A percentile compares a stretch with the other conserved stretches of the same genome.
These are phyloP conservation scores for Dasyurus viverrinus DNA, from an alignment of 2,113 vertebrate genomes.

Conservation along the genomic window DNA sequence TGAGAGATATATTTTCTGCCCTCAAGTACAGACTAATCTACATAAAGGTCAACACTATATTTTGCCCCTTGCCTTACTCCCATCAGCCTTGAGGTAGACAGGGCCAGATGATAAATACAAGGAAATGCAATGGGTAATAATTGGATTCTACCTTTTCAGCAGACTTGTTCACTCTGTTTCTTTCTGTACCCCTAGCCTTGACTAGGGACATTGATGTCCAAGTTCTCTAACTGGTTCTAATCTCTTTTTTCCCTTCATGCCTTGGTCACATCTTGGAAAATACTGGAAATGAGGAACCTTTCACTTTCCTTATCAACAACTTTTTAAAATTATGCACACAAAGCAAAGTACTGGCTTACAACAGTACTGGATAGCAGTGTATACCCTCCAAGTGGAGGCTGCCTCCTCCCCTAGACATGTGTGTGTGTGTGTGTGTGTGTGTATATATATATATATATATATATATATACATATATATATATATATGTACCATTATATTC, in stretches of 20 bases:
- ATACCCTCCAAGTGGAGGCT: not conserved
- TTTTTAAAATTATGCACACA: slow-evolving; percentile 4
- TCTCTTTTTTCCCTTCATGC: slow-evolving; percentile 30
- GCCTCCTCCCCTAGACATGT: not conserved
- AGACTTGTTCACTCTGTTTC: slow-evolving; percentile 13
- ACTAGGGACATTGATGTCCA: not conserved
- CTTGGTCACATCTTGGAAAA: slow-evolving; percentile 24
- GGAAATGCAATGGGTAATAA: slow-evolving; percentile 27
- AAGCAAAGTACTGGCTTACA: not conserved
- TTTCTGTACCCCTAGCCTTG: not conserved
- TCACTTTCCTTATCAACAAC: not conserved
- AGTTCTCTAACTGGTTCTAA: not conserved
- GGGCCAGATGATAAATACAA: not conserved
- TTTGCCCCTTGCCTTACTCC: not conserved
- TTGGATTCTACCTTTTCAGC: slow-evolving; percentile 8
- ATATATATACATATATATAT: too few relatives aligned
- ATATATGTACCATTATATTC: not conserved
- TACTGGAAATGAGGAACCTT: not conserved
- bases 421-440: too few relatives aligned
- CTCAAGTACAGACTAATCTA: slow-evolving; percentile 9
- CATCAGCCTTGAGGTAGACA: not conserved
- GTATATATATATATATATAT: too few relatives aligned
- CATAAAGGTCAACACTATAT: not conserved
- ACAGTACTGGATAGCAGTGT: not conserved
- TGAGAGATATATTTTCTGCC: not conserved